Evolutionary conservation across 2,113 vertebrate species (phyloP), one percentile per base, ranked within the genome.

Genomic region (Cryptotis parvus): DNA sequence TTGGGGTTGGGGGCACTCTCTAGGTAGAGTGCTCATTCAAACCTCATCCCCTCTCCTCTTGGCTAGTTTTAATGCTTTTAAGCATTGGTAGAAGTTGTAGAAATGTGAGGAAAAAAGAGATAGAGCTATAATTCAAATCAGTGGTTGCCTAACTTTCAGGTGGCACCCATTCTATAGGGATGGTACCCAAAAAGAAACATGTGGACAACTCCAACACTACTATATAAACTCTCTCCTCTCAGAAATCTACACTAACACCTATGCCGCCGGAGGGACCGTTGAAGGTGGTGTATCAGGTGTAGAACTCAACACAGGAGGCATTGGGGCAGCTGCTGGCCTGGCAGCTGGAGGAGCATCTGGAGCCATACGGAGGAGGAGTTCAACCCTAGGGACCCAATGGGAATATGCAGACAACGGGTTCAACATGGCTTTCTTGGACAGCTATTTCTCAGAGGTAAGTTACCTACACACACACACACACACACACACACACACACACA

Each of bases 381-480:
- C 97, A 3, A 69, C 88, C 5, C 95, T 96, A 89, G 97, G 98
- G 41, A 97, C 96, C 7, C 96, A 97, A 91, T 94, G 97, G 94
- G 98, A 98, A 20, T 97, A 96, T 2, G 93, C 97, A 76, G 98
- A 98, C 96, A 87, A 96, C 4, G 96, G 98, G 4, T 78, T 97
- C 82, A 98, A 98, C 75, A 97, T 97, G 97, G 98, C 98, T 80
- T 98, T 98, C 95, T 80, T 98, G 89, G 98, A 98, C 96, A 98
- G 97, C 94, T 98, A 98, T 84, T 98, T 98, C 96, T 97, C 98
- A 22, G 98, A 98, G 97, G 98, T 98, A 97, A 97, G 33, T 6
- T 35, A 65, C 26, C 0, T 84, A 55, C 20, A n/a, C 37, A 29
- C 22, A 11, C 6, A 26, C 4, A 45, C 49, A 31, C 16, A 39